Evolutionary conservation across 2,113 vertebrate genomes (phyloP).

Genomic region (Erinaceus europaeus): DNA sequence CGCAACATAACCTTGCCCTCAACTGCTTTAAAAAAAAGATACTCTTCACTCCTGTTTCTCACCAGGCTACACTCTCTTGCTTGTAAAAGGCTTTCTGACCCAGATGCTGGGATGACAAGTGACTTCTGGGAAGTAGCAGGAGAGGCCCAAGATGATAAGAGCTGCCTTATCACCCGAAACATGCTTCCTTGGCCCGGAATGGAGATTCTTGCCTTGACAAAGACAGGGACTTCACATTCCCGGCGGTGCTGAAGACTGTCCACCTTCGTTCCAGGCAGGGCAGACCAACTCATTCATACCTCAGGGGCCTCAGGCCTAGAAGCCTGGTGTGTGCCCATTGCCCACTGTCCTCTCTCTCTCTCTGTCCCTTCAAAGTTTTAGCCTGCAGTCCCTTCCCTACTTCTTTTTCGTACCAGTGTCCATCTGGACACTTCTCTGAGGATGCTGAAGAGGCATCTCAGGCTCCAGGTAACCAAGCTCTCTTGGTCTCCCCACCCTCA

Average conservation of each 20-base stretch:
- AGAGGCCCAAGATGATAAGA: background rate
- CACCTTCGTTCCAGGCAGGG: no score
- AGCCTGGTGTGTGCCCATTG: no score
- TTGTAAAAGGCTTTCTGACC: background rate
- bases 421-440: background rate
- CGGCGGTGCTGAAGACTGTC: background rate
- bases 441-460: background rate
- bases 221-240: background rate
- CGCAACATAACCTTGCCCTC: background rate
- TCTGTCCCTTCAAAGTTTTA: background rate
- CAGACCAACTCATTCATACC: no score
- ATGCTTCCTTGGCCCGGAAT: background rate
- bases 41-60: conserved; percentile 10
- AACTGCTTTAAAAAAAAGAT: background rate
- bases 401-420: background rate
- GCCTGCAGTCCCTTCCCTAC: background rate
- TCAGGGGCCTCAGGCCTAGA: no score
- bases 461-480: background rate
- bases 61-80: background rate
- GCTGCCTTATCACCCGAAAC: background rate
- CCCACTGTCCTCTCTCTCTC: background rate
- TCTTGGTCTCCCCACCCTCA: background rate
- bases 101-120: background rate
- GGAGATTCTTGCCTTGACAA: background rate
- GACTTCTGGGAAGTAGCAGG: background rate